phyloP scores from a whole-genome alignment of 2,888 invertebrate genomes.

The Amorpha juglandis region DNA sequence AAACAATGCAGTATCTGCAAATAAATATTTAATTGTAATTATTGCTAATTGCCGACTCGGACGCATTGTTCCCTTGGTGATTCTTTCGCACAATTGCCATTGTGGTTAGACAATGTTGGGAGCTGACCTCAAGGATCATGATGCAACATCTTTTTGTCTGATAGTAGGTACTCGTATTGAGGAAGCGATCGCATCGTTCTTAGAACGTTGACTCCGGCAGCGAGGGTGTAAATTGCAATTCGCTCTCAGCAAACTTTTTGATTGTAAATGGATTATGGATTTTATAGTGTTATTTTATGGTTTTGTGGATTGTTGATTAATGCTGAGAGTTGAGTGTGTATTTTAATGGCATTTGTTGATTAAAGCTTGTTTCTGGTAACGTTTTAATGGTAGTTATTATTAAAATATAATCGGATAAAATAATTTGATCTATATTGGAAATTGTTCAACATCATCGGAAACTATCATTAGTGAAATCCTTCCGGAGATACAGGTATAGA shows the following conservation, averaged over 20 bases:
- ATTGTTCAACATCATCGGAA: no score
- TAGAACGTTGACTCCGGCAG: constrained; percentile 44
- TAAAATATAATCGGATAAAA: background rate
- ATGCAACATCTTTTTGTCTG: constrained; percentile 63
- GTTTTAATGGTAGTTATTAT: no score
- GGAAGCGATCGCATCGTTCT: constrained; percentile 54
- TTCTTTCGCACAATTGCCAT: constrained; percentile 82
- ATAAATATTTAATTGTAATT: constrained; percentile 75
- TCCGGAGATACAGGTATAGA: no score
- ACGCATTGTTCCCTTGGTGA: constrained; percentile 71
- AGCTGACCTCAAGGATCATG: constrained; percentile 75
- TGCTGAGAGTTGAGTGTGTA: background rate
- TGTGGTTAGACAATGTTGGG: constrained; percentile 81
- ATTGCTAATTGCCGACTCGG: constrained; percentile 74
- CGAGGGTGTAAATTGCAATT: constrained; percentile 23
- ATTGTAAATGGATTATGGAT: constrained; percentile 2
- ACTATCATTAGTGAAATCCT: no score
- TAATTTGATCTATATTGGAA: no score
- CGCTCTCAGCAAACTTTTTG: background rate
- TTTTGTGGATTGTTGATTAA: background rate
- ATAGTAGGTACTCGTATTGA: constrained; percentile 35
- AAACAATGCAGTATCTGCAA: constrained; percentile 54
- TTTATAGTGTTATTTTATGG: background rate
- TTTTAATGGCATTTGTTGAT: background rate
- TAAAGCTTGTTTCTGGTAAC: background rate